phyloP scores from a whole-genome alignment of 2,797 vertebrate genomes.

The Alauda arvensis region DNA sequence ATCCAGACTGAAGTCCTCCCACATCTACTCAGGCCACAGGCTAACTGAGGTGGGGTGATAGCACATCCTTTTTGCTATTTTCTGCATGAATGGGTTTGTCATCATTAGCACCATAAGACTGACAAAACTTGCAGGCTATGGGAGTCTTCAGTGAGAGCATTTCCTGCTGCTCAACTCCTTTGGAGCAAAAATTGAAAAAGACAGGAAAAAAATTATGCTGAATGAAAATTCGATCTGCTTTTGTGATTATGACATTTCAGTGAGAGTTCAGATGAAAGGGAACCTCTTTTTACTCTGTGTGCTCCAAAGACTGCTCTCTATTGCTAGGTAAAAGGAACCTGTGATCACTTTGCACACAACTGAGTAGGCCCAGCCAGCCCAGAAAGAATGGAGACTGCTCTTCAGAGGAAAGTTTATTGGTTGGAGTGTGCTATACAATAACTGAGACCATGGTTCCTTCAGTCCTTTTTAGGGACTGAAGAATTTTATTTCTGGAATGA shows the following conservation, averaged over 20 bases:
- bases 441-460: background rate
- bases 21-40: background rate
- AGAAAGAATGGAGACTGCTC: background rate
- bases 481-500: background rate
- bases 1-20: background rate
- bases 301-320: background rate
- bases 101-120: background rate
- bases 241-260: background rate
- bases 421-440: background rate
- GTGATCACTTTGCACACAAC: background rate
- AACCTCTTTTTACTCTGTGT: background rate
- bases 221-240: background rate
- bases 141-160: background rate
- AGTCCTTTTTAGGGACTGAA: background rate
- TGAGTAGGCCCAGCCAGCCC: background rate
- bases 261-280: background rate
- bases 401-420: background rate
- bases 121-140: background rate
- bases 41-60: background rate
- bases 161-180: background rate
- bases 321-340: background rate
- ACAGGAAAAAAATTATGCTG: background rate
- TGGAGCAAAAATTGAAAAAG: background rate
- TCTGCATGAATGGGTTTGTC: background rate
- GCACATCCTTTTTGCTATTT: background rate